Conservation (phyloP, 2,888 invertebrate species). For the Hipparchia semele region DNA sequence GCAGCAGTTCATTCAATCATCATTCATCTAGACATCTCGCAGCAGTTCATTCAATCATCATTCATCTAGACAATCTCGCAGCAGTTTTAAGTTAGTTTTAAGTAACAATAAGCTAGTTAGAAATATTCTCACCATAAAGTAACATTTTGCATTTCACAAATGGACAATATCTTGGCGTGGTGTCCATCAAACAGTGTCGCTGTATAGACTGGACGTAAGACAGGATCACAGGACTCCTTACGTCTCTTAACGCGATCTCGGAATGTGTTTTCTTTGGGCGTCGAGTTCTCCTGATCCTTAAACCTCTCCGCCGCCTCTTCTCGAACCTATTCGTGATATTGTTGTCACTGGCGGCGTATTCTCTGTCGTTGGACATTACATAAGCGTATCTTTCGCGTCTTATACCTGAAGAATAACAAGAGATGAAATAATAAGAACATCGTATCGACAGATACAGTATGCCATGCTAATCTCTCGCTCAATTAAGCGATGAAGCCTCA, state of each 20-base stretch:
- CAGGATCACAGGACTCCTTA: slow-evolving; percentile 59
- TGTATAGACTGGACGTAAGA: slow-evolving; percentile 67
- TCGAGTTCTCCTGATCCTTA: slow-evolving; percentile 58
- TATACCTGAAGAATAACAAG: slow-evolving; percentile 47
- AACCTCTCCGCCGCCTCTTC: slow-evolving; percentile 46
- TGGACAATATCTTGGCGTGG: slow-evolving; percentile 67
- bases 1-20: no score
- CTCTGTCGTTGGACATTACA: slow-evolving; percentile 48
- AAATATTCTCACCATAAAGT: slow-evolving; percentile 57
- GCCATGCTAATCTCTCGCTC: no score
- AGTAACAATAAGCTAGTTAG: background rate
- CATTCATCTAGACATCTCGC: no score
- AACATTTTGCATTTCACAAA: slow-evolving; percentile 65
- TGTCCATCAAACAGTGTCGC: slow-evolving; percentile 63
- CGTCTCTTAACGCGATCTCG: slow-evolving; percentile 55
- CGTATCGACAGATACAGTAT: no score
- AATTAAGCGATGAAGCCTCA: no score
- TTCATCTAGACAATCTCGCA: no score
- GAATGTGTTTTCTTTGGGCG: slow-evolving; percentile 62
- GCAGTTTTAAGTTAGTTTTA: no score
- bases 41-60: no score
- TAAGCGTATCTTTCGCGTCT: slow-evolving; percentile 50
- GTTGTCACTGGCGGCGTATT: slow-evolving; percentile 66
- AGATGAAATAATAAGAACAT: no score
- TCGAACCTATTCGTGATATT: slow-evolving; percentile 54